A percentile compares a stretch with the other conserved stretches of the same genome.
These are phyloP conservation scores for Stichopus chloronotus DNA, from an alignment of 35 echinoderm and acorn worm species.

Conservation along the genomic window DNA sequence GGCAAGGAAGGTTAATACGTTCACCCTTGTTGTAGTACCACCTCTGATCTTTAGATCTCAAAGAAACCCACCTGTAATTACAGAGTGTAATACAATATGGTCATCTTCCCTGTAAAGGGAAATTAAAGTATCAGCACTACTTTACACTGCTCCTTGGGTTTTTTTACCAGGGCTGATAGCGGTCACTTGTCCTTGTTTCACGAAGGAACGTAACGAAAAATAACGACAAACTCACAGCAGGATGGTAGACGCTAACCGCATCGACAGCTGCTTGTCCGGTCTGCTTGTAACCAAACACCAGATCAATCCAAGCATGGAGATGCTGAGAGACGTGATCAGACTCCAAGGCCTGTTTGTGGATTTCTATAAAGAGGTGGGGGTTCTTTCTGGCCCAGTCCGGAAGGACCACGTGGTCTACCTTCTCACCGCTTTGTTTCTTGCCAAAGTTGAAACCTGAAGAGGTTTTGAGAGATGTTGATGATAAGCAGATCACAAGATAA, in stretches of 20 bases:
- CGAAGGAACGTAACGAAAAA: no score
- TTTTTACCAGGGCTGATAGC: no score
- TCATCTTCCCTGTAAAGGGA: no score
- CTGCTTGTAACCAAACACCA: slow-evolving; percentile 95
- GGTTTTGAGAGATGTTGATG: neutral
- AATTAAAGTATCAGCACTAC: no score
- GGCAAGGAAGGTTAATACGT: no score
- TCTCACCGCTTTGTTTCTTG: slow-evolving; percentile 71
- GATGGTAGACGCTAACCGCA: slow-evolving; percentile 93
- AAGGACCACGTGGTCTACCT: slow-evolving; percentile 75
- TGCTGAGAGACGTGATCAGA: slow-evolving; percentile 74
- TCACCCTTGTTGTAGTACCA: no score
- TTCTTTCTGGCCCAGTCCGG: slow-evolving; percentile 81
- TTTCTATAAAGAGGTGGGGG: slow-evolving; percentile 79
- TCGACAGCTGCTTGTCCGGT: slow-evolving; percentile 69
- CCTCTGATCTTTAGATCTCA: no score
- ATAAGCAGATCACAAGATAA: no score
- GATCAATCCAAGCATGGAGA: slow-evolving; percentile 88
- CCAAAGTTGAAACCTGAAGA: slow-evolving; percentile 85
- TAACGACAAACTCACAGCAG: slow-evolving; percentile 70
- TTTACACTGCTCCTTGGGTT: no score
- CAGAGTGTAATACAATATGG: no score
- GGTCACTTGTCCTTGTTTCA: no score
- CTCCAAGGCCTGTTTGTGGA: slow-evolving; percentile 91
- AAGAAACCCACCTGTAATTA: no score